Evolutionary conservation across 2,113 vertebrate genomes (phyloP).

Genomic region (Carlito syrichta): DNA sequence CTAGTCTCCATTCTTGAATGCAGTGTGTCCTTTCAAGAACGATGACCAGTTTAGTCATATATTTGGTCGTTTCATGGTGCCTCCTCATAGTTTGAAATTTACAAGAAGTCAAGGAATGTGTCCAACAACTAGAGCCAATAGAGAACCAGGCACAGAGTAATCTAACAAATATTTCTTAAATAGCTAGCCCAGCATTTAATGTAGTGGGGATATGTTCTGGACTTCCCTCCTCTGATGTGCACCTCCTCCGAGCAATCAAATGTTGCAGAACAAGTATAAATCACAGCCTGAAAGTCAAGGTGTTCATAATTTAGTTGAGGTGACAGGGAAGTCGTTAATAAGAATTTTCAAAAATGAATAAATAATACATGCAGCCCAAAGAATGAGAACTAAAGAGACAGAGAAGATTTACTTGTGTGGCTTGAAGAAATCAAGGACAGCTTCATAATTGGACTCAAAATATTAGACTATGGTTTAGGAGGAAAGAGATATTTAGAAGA

Average conservation of each 20-base stretch:
- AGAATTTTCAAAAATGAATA: neutral
- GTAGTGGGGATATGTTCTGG: neutral
- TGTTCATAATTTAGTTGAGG: slow-evolving; percentile 21
- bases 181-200: neutral
- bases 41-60: neutral
- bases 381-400: neutral
- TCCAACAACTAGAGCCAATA: neutral
- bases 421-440: neutral
- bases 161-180: neutral
- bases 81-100: neutral
- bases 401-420: neutral
- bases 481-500: neutral
- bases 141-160: neutral
- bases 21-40: neutral
- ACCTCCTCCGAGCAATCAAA: neutral
- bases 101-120: neutral
- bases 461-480: neutral
- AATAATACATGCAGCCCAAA: neutral
- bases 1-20: neutral
- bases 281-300: neutral
- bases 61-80: neutral
- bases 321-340: neutral
- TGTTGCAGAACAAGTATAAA: neutral
- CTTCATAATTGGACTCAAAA: neutral
- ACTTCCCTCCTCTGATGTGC: neutral